Conservation (phyloP, 2,113 vertebrate species). For the Tragelaphus strepsiceros region DNA sequence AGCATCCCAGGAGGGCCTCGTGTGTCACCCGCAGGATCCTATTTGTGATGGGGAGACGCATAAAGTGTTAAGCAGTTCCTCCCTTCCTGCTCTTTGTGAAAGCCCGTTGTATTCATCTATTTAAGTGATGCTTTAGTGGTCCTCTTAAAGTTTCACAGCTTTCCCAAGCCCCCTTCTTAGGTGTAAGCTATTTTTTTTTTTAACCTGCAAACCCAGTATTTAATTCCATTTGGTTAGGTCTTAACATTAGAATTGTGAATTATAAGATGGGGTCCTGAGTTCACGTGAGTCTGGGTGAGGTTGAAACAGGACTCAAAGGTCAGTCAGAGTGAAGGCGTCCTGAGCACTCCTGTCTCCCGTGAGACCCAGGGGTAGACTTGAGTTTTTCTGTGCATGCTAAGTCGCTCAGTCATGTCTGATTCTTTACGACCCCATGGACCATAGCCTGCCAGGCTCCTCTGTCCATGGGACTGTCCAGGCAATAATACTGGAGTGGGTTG, state of each 20-base stretch:
- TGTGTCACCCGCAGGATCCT: neutral
- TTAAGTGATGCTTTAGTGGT: conserved; percentile 42
- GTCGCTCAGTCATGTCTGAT: neutral
- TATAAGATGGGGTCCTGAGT: neutral
- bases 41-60: neutral
- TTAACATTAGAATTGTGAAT: neutral
- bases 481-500: neutral
- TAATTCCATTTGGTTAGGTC: conserved; percentile 41
- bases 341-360: rapidly evolving
- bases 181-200: neutral
- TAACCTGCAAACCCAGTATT: neutral
- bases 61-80: conserved; percentile 11
- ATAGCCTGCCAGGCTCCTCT: neutral
- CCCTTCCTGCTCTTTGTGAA: neutral
- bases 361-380: rapidly evolving
- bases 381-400: neutral
- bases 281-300: neutral
- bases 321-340: rapidly evolving
- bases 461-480: neutral
- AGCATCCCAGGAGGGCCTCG: neutral
- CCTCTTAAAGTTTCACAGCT: conserved; percentile 32
- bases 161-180: conserved; percentile 39
- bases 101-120: conserved; percentile 15
- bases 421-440: neutral
- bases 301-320: neutral